Conservation (phyloP, 2,888 invertebrate genomes). For the Gymnosoma rotundatum region DNA sequence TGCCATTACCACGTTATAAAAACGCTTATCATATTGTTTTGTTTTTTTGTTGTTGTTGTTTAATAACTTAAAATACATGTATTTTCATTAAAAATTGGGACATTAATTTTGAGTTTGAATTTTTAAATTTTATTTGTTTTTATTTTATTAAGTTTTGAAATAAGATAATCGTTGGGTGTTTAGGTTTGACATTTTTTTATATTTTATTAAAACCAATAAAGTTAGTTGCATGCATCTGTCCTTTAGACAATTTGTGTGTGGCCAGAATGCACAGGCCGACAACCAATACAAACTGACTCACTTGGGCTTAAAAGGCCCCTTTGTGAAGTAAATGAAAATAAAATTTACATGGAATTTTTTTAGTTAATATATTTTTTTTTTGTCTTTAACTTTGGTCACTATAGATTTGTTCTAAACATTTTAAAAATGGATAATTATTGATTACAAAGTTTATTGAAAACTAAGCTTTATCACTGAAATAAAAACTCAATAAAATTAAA, state of each 20-base stretch:
- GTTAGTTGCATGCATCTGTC: constrained; percentile 34
- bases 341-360: neutral
- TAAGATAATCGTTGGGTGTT: constrained; percentile 28
- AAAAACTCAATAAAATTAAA: too few relatives aligned
- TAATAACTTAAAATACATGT: constrained; percentile 34
- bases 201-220: constrained; percentile 19
- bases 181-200: constrained; percentile 22
- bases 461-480: too few relatives aligned
- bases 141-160: constrained; percentile 23
- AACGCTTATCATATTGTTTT: constrained; percentile 15
- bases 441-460: too few relatives aligned
- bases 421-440: too few relatives aligned
- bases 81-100: constrained; percentile 16
- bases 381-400: too few relatives aligned
- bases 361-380: too few relatives aligned
- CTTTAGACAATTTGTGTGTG: neutral
- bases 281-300: too few relatives aligned
- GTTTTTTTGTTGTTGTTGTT: constrained; percentile 39
- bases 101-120: constrained; percentile 11
- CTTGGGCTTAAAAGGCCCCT: too few relatives aligned
- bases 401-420: too few relatives aligned
- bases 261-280: too few relatives aligned
- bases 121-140: constrained; percentile 8
- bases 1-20: constrained; percentile 13
- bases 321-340: neutral